Conservation (phyloP, 2,797 vertebrate species). For the Corythornis leucogaster region DNA sequence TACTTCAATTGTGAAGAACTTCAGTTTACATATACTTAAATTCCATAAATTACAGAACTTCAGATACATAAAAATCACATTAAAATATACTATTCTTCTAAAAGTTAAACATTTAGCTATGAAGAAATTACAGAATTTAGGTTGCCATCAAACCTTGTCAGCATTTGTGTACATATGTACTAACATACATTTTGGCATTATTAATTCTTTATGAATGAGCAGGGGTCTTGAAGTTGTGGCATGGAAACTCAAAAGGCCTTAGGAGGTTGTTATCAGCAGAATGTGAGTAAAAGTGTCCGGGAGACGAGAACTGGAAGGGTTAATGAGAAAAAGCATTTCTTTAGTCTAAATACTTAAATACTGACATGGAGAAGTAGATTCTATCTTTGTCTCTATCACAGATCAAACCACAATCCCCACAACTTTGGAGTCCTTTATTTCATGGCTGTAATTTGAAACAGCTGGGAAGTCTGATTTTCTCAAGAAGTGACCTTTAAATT, state of each 20-base stretch:
- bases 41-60: too few species aligned
- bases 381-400: background rate
- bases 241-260: background rate
- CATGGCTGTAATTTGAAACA: constrained; percentile 35
- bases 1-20: background rate
- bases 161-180: background rate
- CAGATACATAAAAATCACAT: background rate
- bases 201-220: background rate
- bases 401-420: background rate
- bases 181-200: background rate
- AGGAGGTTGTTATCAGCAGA: background rate
- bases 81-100: background rate
- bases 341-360: background rate
- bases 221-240: background rate
- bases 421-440: constrained; percentile 4
- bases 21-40: background rate
- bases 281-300: background rate
- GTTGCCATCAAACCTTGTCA: background rate
- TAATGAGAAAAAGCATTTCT: constrained; percentile 1
- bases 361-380: background rate
- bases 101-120: background rate
- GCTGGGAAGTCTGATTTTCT: constrained; percentile 23
- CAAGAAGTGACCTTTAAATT: constrained; percentile 27
- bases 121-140: background rate
- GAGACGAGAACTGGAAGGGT: background rate